Evolutionary conservation across 2,113 vertebrate genomes (phyloP), one percentile per base, ranked within the genome.

Genomic region (Elephas maximus): DNA sequence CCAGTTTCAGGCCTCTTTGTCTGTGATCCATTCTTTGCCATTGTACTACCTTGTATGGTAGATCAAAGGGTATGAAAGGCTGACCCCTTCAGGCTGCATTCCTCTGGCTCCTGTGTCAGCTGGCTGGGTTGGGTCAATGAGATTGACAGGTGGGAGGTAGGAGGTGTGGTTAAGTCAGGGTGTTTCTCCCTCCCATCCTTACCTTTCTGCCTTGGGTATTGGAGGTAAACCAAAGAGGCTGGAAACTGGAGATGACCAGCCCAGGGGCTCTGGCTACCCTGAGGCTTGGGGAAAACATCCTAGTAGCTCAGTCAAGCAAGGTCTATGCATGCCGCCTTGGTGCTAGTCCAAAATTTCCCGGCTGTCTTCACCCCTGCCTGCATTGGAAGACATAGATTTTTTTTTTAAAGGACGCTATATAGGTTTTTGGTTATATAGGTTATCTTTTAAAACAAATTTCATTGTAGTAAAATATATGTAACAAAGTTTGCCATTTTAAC

Each of bases 281-380:
- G 57, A 74, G 30, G 2, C 4, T 23, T 4, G 26, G 8, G n/a
- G 37, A 23, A 80, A 76, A 24, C 17, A 15, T 0, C 8, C 11
- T 53, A 12, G 73, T 9, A 21, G 53, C 63, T 33, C 2, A 0
- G n/a, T 6, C 33, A 12, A 2, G 1, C 37, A 48, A 1, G 21
- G 10, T 69, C 7, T 28, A 0, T 77, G 60, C 1, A 0, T 11
- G 44, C 18, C 1, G 26, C 14, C 53, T 82, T 69, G 44, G 62
- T 83, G 8, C 11, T 51, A 63, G 10, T 20, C 6, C 67, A 81
- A 84, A 73, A 63, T 69, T 77, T 69, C 63, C 41, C n/a, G 51
- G 5, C 8, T 63, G 15, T 44, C 57, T 67, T 26, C 0, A 28
- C 6, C 53, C 11, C 53, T 30, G 21, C 51, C 12, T 73, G 4